Conservation (phyloP, 2,888 invertebrate species). For the Drosophila borealis region DNA sequence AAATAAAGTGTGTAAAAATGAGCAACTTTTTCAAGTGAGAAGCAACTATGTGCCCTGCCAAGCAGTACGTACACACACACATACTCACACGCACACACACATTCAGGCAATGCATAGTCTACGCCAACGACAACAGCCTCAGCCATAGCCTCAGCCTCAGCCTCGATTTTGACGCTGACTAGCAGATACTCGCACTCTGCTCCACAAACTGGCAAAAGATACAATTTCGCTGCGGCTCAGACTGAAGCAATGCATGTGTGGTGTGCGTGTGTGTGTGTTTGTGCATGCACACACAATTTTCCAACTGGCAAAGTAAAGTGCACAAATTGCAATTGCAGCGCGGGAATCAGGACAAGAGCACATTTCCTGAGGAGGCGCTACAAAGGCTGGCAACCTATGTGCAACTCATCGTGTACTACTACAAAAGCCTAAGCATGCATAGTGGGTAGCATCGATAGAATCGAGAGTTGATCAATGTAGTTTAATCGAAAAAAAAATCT, state of each 20-base stretch:
- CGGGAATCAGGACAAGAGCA: conserved; percentile 64
- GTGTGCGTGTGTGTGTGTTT: conserved; percentile 15
- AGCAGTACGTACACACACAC: conserved; percentile 16
- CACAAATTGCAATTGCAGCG: conserved; percentile 74
- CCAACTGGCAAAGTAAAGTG: conserved; percentile 67
- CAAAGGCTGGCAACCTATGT: conserved; percentile 17
- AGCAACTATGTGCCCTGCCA: conserved; percentile 65
- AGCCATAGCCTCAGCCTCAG: conserved; percentile 23
- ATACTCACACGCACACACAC: conserved; percentile 10
- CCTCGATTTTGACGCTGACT: conserved; percentile 44
- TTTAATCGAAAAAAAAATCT: too few relatives aligned
- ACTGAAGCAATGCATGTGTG: conserved; percentile 28
- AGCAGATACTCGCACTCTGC: conserved; percentile 39
- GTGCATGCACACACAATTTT: conserved; percentile 49
- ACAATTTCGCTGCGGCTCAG: conserved; percentile 55
- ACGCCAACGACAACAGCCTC: conserved; percentile 41
- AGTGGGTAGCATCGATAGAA: background rate
- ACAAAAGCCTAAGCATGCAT: background rate
- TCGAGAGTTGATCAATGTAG: background rate
- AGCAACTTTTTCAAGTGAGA: conserved; percentile 77
- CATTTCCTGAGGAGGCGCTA: conserved; percentile 14
- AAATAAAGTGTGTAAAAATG: conserved; percentile 78
- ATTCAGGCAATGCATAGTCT: conserved; percentile 33
- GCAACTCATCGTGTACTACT: conserved; percentile 6
- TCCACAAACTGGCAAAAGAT: conserved; percentile 63